Percentiles rank a stretch among this genome's conserved stretches.
phyloP scores from a whole-genome alignment of 2,888 invertebrate genomes.

The Labia minor region DNA sequence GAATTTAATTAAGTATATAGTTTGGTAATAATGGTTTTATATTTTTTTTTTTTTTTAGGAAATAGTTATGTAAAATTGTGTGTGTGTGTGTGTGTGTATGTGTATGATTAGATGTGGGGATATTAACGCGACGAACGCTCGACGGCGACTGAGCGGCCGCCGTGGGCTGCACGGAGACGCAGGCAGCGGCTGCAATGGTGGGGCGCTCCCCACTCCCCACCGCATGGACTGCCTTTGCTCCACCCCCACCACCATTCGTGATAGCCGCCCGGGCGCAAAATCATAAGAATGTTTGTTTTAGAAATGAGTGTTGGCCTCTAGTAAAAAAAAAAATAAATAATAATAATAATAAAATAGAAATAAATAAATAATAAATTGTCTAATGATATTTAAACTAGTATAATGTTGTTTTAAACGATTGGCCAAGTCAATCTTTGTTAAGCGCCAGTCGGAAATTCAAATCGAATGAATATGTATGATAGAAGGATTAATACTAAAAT shows the following conservation, averaged over 20 bases:
- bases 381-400: too few relatives aligned
- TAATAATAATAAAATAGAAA: too few relatives aligned
- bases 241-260: not conserved
- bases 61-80: not conserved
- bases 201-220: not conserved
- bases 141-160: not conserved
- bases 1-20: too few relatives aligned
- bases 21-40: not conserved
- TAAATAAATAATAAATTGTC: too few relatives aligned
- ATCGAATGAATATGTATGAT: too few relatives aligned
- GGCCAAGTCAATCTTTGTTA: too few relatives aligned
- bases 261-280: not conserved
- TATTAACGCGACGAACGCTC: not conserved
- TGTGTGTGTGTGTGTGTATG: not conserved
- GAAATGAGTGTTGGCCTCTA: too few relatives aligned
- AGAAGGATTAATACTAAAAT: too few relatives aligned
- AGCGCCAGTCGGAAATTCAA: too few relatives aligned
- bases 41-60: not conserved
- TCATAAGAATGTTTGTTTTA: conserved; percentile 3
- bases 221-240: not conserved
- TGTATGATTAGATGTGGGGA: not conserved
- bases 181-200: not conserved
- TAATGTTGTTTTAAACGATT: too few relatives aligned
- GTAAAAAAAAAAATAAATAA: too few relatives aligned
- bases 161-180: not conserved